phyloP scores from a whole-genome alignment of 2,113 vertebrate species.

The Platichthys stellatus region DNA sequence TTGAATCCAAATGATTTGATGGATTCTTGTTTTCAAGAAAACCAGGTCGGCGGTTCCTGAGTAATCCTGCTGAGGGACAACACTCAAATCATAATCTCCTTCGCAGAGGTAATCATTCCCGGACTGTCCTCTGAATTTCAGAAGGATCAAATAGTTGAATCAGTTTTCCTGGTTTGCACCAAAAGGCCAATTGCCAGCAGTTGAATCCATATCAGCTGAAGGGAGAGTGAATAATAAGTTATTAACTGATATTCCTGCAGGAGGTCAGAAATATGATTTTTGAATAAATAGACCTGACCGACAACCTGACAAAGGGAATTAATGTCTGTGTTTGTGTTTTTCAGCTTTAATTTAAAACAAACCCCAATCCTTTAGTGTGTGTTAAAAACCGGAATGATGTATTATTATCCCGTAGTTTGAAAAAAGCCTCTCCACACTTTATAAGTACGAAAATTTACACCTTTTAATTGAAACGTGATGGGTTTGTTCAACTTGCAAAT shows the following conservation, averaged over 20 bases:
- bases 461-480: constrained; percentile 1
- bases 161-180: no score
- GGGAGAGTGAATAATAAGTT: no score
- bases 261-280: background rate
- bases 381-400: background rate
- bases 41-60: no score
- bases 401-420: background rate
- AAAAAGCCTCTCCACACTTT: background rate
- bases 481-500: background rate
- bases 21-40: no score
- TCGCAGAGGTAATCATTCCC: no score
- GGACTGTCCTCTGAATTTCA: no score
- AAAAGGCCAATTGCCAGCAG: no score
- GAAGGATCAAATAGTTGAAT: no score
- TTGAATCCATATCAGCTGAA: no score
- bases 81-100: no score
- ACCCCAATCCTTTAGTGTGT: background rate
- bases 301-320: background rate
- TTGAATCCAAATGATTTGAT: no score
- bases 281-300: background rate
- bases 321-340: background rate
- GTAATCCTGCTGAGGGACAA: no score
- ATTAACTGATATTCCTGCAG: background rate
- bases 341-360: background rate
- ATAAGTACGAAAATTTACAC: background rate